These are phyloP conservation scores for Orycteropus afer DNA, from an alignment of 2,113 vertebrate genomes.

Conservation along the genomic window DNA sequence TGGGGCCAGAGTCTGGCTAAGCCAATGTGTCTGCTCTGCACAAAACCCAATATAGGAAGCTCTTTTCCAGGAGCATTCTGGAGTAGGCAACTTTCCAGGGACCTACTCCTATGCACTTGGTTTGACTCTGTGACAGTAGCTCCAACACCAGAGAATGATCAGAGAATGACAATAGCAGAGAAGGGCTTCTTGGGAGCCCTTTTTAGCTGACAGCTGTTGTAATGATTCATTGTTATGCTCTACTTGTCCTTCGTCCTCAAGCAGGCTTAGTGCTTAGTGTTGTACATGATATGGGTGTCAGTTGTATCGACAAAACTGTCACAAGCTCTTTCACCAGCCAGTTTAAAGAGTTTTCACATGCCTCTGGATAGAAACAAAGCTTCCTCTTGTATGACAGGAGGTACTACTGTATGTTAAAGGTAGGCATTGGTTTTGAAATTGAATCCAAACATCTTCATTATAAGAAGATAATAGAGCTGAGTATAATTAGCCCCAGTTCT, in stretches of 20 bases:
- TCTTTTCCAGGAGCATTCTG: neutral
- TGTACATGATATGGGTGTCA: neutral
- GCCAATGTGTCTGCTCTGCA: neutral
- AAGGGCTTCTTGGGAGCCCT: neutral
- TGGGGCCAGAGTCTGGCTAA: neutral
- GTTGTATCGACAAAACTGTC: slow-evolving; percentile 3
- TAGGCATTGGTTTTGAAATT: neutral
- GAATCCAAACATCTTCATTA: neutral
- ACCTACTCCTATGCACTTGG: neutral
- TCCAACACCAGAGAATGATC: neutral
- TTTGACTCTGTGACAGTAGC: neutral
- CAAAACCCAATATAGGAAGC: neutral
- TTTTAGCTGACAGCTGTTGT: neutral
- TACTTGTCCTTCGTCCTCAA: neutral
- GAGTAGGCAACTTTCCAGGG: neutral
- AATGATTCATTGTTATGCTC: neutral
- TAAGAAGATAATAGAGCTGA: neutral
- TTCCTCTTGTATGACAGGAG: neutral
- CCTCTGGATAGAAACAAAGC: neutral
- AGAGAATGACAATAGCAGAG: too few species aligned
- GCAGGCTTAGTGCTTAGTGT: neutral
- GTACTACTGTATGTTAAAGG: neutral
- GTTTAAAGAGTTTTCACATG: neutral
- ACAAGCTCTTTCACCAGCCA: neutral
- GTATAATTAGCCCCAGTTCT: neutral